Evolutionary conservation across 2,113 vertebrate genomes (phyloP).

Genomic region (Peromyscus californicus): DNA sequence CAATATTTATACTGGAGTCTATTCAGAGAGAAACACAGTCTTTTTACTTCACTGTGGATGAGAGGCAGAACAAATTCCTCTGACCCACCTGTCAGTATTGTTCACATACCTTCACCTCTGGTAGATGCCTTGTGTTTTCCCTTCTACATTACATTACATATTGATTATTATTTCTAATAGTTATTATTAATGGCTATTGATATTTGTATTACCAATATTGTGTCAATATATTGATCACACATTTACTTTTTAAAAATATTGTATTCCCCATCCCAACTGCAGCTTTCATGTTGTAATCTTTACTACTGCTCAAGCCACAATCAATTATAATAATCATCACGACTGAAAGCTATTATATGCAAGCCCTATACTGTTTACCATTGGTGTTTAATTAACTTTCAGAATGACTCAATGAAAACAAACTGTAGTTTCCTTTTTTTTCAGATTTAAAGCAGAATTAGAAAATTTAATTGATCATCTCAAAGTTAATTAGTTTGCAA

Average conservation of each 20-base stretch:
- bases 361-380: background rate
- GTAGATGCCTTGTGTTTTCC: background rate
- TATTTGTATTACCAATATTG: background rate
- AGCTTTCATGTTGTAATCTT: background rate
- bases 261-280: background rate
- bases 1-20: background rate
- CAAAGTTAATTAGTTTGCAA: background rate
- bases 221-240: background rate
- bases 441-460: constrained; percentile 4
- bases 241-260: background rate
- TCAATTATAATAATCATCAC: background rate
- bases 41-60: background rate
- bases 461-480: background rate
- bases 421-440: background rate
- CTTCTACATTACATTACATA: background rate
- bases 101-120: background rate
- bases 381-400: background rate
- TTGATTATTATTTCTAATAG: background rate
- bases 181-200: background rate
- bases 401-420: background rate
- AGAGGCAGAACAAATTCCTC: background rate
- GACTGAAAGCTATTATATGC: background rate
- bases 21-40: background rate
- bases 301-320: background rate
- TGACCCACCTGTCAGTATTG: background rate